Evolutionary conservation across 2,797 vertebrate species (phyloP).

Genomic region (Salarias fasciatus): DNA sequence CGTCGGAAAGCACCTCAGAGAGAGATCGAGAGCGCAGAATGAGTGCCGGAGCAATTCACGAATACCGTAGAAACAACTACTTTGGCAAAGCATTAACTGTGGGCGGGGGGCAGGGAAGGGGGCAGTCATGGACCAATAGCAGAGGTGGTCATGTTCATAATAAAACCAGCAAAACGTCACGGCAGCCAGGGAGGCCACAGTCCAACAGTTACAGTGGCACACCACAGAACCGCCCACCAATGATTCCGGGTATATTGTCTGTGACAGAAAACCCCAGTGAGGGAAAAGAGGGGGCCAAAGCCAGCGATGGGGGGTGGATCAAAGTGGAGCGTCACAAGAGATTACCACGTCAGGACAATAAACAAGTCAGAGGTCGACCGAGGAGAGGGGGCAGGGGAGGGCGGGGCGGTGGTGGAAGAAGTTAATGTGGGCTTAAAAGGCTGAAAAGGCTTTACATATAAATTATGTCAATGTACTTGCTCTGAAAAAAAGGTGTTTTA

Average conservation of each 20-base stretch:
- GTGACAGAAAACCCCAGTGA: conserved; percentile 66
- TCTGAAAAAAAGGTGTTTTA: conserved; percentile 15
- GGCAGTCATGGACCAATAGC: conserved; percentile 56
- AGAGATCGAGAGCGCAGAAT: conserved; percentile 80
- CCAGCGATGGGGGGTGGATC: conserved; percentile 90
- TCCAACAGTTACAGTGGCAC: conserved; percentile 60
- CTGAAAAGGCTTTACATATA: conserved; percentile 48
- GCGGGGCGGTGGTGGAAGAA: conserved; percentile 72
- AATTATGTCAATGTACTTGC: conserved; percentile 26
- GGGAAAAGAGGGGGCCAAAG: conserved; percentile 82
- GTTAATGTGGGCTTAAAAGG: conserved; percentile 56
- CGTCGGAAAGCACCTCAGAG: conserved; percentile 88
- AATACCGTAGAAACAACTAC: conserved; percentile 68
- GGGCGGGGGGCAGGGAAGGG: conserved; percentile 62
- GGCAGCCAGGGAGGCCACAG: conserved; percentile 70
- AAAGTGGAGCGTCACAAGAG: conserved; percentile 92
- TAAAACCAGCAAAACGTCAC: conserved; percentile 63
- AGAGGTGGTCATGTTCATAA: conserved; percentile 61
- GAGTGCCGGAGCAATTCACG: conserved; percentile 65
- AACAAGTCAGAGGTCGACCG: conserved; percentile 84
- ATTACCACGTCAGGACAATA: conserved; percentile 83
- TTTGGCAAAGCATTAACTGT: conserved; percentile 67
- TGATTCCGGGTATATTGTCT: conserved; percentile 89
- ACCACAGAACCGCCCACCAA: conserved; percentile 52
- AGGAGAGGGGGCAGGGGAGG: conserved; percentile 82